A percentile compares a stretch with the other conserved stretches of the same genome.
Evolutionary conservation across 2,888 invertebrate species (phyloP).

Genomic region (Chrysomela aeneicollis): DNA sequence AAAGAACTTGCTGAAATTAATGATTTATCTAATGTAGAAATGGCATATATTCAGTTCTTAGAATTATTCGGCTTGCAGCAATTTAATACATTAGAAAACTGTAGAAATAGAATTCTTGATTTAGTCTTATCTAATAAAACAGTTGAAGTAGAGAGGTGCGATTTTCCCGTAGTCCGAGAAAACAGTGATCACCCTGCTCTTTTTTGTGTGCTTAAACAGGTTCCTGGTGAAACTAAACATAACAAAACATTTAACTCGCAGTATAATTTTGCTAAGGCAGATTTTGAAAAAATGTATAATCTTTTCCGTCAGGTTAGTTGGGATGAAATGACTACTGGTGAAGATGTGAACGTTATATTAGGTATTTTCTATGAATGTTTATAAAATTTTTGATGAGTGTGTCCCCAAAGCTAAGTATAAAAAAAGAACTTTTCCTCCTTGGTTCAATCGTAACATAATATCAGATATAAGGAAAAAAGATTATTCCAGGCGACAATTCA

Average conservation of each 20-base stretch:
- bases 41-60: conserved; percentile 9
- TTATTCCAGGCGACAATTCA: conserved; percentile 13
- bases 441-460: conserved; percentile 5
- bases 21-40: conserved; percentile 4
- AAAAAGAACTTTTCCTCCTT: conserved; percentile 1
- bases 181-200: conserved; percentile 10
- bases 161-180: conserved; percentile 5
- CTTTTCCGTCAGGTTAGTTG: conserved; percentile 1
- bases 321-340: conserved; percentile 1
- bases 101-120: conserved; percentile 5
- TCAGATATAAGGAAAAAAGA: conserved; percentile 9
- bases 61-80: conserved; percentile 11
- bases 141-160: conserved; percentile 8
- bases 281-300: conserved; percentile 11
- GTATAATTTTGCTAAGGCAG: conserved; percentile 3
- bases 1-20: conserved; percentile 6
- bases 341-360: neutral
- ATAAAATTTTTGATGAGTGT: conserved; percentile 5
- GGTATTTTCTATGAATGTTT: conserved; percentile 11
- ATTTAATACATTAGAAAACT: neutral
- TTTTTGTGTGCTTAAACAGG: neutral
- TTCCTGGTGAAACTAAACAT: neutral
- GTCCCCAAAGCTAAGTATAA: conserved; percentile 5
- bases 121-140: conserved; percentile 13
- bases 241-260: conserved; percentile 14